Evolutionary conservation across 1,140 invertebrate genomes (phyloP), one percentile per base, ranked within the genome.

Genomic region (Meloidogyne exigua): DNA sequence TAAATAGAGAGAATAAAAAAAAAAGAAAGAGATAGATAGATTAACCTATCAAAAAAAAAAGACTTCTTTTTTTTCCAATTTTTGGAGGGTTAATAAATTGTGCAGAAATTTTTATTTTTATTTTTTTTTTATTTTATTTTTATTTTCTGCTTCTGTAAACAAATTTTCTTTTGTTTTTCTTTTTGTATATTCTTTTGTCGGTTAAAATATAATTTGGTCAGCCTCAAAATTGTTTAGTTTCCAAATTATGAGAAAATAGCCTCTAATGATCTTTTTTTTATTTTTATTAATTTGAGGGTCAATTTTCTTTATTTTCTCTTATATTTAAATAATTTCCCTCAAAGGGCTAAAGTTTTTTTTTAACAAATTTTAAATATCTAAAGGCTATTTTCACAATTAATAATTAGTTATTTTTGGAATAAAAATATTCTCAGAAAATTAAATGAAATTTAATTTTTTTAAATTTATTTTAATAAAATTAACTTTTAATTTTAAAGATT

Each of bases 171-270:
- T 57, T 57, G 18, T 57, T 57, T 57, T 57, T n/a, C 3, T n/a
- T n/a, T 57, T 4, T n/a, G n/a, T 57, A n/a, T 57, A 57, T n/a
- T 7, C 18, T 57, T 57, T 57, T 57, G 49, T 57, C 49, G 49
- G 49, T 57, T 57, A 57, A 57, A n/a, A 57, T n/a, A n/a, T n/a
- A 57, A n/a, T n/a, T 57, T 57, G 18, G 49, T 18, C 49, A 57
- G 49, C 18, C 49, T 57, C 49, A n/a, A 57, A n/a, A n/a, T 57
- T 57, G n/a, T 57, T n/a, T n/a, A 49, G 44, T 57, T 57, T 57
- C 49, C 49, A 18, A 57, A 57, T 57, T 18, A 57, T 57, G 49
- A 57, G 49, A 57, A 57, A 57, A 57, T 57, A n/a, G 49, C 49
- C 49, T 57, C 7, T n/a, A n/a, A 5, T 18, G 15, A 49, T 49